Evolutionary conservation across 2,888 invertebrate genomes (phyloP).

Genomic region (Dyspetes luteomarginatus): DNA sequence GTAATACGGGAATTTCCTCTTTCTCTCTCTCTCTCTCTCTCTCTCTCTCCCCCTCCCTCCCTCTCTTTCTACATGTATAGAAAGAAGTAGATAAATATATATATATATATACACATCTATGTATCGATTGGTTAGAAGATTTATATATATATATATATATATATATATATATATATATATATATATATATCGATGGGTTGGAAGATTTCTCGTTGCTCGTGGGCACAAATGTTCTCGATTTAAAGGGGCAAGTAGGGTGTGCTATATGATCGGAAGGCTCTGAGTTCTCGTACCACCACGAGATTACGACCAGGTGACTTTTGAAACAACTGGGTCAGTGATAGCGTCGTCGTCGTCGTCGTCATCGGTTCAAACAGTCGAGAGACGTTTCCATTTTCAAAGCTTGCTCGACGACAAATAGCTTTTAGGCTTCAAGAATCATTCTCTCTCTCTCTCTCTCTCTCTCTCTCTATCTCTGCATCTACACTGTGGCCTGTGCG

Average conservation of each 20-base stretch:
- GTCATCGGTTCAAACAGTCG: constrained; percentile 38
- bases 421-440: constrained; percentile 45
- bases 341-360: constrained; percentile 63
- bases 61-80: too few relatives aligned
- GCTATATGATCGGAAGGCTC: constrained; percentile 23
- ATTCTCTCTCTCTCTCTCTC: constrained; percentile 1
- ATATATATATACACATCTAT: too few relatives aligned
- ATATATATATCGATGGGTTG: not conserved
- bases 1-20: not conserved
- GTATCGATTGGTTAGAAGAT: too few relatives aligned
- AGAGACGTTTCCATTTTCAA: constrained; percentile 46
- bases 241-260: constrained; percentile 48
- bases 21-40: too few relatives aligned
- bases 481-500: not conserved
- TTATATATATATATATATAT: too few relatives aligned
- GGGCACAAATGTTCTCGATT: constrained; percentile 53
- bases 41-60: too few relatives aligned
- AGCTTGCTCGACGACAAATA: constrained; percentile 60
- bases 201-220: constrained; percentile 45
- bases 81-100: too few relatives aligned
- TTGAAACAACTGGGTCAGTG: constrained; percentile 71
- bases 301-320: constrained; percentile 61
- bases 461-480: not conserved
- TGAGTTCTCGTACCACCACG: constrained; percentile 7
- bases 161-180: too few relatives aligned